Conservation (phyloP, 2,113 vertebrate genomes). For the Paramisgurnus dabryanus region DNA sequence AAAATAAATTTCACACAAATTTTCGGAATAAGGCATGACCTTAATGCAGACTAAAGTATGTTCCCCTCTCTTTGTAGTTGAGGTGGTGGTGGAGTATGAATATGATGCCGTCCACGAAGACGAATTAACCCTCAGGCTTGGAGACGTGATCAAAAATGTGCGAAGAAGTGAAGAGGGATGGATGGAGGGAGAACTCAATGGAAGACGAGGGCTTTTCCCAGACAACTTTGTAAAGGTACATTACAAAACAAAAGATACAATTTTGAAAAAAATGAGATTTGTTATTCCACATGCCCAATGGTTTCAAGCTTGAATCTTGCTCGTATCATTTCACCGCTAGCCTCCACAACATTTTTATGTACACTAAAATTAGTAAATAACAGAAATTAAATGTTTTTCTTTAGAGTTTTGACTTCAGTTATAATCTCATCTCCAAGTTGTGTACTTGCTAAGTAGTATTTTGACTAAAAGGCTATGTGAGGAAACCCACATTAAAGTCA, state of each 20-base stretch:
- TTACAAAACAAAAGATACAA: not conserved
- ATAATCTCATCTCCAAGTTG: not conserved
- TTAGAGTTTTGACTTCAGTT: not conserved
- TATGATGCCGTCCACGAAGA: conserved; percentile 92
- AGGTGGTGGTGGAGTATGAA: conserved; percentile 94
- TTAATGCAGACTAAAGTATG: not conserved
- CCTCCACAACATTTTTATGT: too few species aligned
- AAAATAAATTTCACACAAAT: not conserved
- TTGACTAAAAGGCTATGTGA: not conserved
- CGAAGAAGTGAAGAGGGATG: conserved; percentile 90
- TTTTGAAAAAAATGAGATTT: too few species aligned
- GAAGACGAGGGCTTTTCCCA: conserved; percentile 90
- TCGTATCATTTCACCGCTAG: too few species aligned
- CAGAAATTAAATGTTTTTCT: not conserved
- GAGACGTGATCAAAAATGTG: conserved; percentile 92
- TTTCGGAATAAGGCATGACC: not conserved
- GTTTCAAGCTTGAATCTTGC: too few species aligned
- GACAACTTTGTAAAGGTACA: conserved; percentile 95
- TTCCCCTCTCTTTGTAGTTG: conserved; percentile 67
- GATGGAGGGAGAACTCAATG: conserved; percentile 93
- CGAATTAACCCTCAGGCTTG: conserved; percentile 87
- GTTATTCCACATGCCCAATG: too few species aligned
- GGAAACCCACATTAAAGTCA: conserved; percentile 14
- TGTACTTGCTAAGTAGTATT: conserved; percentile 2
- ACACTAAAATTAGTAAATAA: not conserved